phyloP scores from a whole-genome alignment of 2,888 invertebrate species.

The Apotomis capreana region DNA sequence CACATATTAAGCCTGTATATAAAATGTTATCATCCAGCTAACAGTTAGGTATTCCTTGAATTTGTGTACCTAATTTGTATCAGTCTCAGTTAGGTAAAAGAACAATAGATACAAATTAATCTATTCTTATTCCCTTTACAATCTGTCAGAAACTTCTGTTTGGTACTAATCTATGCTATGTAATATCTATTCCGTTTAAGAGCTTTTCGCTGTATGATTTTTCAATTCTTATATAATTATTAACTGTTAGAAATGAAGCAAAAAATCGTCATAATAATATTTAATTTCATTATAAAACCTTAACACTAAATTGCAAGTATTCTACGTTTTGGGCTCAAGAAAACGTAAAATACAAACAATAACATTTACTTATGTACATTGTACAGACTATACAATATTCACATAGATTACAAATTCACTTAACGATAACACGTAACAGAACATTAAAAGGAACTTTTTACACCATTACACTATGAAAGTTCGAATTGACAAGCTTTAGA shows the following conservation, averaged over 20 bases:
- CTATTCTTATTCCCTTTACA: no score
- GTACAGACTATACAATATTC: conserved; percentile 44
- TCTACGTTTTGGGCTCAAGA: conserved; percentile 79
- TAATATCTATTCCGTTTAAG: no score
- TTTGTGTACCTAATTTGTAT: no score
- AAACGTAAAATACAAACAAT: conserved; percentile 69
- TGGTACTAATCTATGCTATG: no score
- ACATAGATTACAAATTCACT: conserved; percentile 49
- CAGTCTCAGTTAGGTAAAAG: no score
- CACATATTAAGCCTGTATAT: no score
- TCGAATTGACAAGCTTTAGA: conserved; percentile 65
- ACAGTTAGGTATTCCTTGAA: no score
- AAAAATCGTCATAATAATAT: conserved; percentile 19
- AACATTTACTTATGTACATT: conserved; percentile 38
- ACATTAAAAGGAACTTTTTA: conserved; percentile 66
- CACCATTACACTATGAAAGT: conserved; percentile 54
- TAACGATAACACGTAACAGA: conserved; percentile 43
- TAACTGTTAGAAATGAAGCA: neutral
- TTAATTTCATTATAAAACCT: conserved; percentile 38
- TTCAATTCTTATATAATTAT: neutral
- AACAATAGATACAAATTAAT: no score
- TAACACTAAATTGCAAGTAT: conserved; percentile 46
- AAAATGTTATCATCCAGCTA: no score
- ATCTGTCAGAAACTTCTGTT: no score
- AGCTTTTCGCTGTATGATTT: neutral